Evolutionary conservation across 2,888 invertebrate species (phyloP), one percentile per base, ranked within the genome.

Genomic region (Trachelus iudaicus): DNA sequence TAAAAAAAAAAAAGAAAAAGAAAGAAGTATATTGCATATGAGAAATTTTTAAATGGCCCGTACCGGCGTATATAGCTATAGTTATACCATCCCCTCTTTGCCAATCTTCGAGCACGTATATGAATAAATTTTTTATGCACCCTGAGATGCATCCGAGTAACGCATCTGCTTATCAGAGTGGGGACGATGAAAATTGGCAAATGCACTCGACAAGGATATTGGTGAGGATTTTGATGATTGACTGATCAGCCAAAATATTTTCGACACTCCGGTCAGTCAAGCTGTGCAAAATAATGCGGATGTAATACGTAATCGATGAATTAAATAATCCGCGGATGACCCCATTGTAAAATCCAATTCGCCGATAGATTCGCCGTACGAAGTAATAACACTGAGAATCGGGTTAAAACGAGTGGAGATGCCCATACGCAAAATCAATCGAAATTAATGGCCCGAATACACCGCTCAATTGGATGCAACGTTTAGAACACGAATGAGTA

Each of bases 391-490:
- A 34, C 11, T 34, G 33, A 30, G 33, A 34, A 71, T 33, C 56
- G 56, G 56, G 23, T 56, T 56, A 23, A 56, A 56, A 56, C 56
- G 23, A 56, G 23, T 23, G 56, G 56, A 56, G 56, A 56, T 23
- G 56, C 23, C 71, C 33, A 31, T 23, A 15, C 80, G 85, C 77
- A 82, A 84, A 86, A 86, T 86, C 85, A 86, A 85, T 86, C 83
- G 83, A 81, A 82, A 80, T 82, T 86, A 86, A 86, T 85, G 83
- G 83, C 78, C 79, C 75, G 84, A 85, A 85, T 82, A 80, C 81
- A 79, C 33, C 74, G 30, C 68, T n/a, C 79, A 81, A 81, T 81
- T 81, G 77, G 71, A 74, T 79, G 34, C 73, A 76, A 76, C 79
- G 15, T 23, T 75, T 69, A 76, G 69, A 56, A 79, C 76, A 33